Percentiles rank a stretch among this genome's conserved stretches.
phyloP scores from a whole-genome alignment of 2,888 invertebrate genomes.

The Resseliella maxima region DNA sequence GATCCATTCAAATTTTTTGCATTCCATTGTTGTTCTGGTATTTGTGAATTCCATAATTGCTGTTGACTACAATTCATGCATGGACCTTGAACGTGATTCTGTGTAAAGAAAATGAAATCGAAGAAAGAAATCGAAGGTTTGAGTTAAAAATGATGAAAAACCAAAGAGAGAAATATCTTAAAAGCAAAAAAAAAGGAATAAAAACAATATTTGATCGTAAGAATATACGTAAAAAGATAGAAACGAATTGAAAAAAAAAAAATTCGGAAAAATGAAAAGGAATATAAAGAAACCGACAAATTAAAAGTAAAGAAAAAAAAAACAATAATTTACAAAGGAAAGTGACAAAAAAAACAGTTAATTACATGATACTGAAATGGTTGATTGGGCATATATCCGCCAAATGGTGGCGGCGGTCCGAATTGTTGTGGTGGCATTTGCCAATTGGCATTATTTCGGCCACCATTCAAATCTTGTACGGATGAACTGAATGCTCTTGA shows the following conservation, averaged over 20 bases:
- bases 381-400: not conserved
- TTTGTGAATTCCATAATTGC: slow-evolving; percentile 64
- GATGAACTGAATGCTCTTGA: slow-evolving; percentile 27
- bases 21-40: slow-evolving; percentile 62
- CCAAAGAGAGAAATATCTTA: too few species aligned
- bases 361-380: slow-evolving; percentile 49
- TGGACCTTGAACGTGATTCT: slow-evolving; percentile 56
- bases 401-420: not conserved
- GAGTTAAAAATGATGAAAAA: too few species aligned
- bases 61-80: slow-evolving; percentile 71
- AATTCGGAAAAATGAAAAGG: too few species aligned
- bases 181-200: not conserved
- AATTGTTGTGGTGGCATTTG: slow-evolving; percentile 33
- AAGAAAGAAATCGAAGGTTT: too few species aligned
- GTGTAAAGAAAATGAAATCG: not conserved
- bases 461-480: not conserved
- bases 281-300: too few species aligned
- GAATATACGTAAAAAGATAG: not conserved
- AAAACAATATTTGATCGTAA: not conserved
- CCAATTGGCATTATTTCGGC: not conserved
- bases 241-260: not conserved
- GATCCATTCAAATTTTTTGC: slow-evolving; percentile 68
- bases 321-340: not conserved
- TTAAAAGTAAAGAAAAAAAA: not conserved
- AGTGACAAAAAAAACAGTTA: not conserved